Evolutionary conservation across 2,113 vertebrate species (phyloP).

Genomic region (Tragelaphus strepsiceros): DNA sequence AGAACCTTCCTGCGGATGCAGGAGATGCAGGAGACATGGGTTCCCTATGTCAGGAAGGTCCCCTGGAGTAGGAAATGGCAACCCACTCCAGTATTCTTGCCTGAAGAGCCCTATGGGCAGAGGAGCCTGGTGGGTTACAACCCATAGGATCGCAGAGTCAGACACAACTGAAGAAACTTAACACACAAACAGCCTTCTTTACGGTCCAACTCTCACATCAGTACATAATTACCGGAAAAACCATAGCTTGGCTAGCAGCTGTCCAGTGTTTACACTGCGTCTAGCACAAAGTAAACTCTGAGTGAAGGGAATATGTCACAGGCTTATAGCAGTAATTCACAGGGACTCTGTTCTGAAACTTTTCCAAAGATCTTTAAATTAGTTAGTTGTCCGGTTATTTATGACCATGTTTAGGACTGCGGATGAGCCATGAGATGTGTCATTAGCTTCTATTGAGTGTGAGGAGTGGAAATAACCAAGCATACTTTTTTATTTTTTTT

Average conservation of each 20-base stretch:
- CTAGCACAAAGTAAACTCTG: not conserved
- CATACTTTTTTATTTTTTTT: not conserved
- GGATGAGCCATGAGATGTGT: not conserved
- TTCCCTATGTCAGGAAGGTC: not conserved
- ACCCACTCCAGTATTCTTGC: not conserved
- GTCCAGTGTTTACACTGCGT: fast-evolving
- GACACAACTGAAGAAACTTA: not conserved
- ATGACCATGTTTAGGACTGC: not conserved
- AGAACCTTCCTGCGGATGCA: not conserved
- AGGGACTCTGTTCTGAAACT: not conserved
- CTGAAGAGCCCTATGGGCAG: not conserved
- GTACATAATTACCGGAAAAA: not conserved
- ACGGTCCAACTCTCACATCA: not conserved
- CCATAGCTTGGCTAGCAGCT: too few species aligned
- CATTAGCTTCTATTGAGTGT: not conserved
- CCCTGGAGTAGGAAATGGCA: not conserved
- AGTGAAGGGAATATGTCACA: not conserved
- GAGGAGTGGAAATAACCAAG: not conserved
- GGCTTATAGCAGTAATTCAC: too few species aligned
- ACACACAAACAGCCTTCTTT: not conserved
- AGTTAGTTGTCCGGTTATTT: not conserved
- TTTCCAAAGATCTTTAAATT: not conserved
- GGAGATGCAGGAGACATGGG: fast-evolving
- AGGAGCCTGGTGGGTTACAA: not conserved
- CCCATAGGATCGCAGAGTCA: not conserved